Percentiles rank a stretch among this genome's conserved stretches.
These are phyloP conservation scores for Caenorhabditis sp. DNA, from an alignment of 2,888 invertebrate species.

Conservation along the genomic window DNA sequence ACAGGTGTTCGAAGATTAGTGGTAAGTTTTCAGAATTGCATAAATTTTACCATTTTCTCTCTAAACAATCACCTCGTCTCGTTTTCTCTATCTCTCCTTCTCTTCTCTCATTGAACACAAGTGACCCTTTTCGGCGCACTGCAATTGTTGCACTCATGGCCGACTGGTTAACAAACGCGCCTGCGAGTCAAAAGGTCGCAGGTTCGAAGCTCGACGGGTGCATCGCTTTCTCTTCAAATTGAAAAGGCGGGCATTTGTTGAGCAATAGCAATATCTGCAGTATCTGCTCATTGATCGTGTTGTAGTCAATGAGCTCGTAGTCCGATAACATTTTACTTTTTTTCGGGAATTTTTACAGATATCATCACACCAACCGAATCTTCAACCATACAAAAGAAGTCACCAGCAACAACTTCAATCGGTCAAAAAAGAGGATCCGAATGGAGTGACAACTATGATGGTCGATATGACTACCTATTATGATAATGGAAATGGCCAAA, in stretches of 20 bases:
- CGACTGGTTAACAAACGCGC: conserved; percentile 18
- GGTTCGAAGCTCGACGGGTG: conserved; percentile 8
- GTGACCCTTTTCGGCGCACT: not conserved
- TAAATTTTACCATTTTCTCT: no score
- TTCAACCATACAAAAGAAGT: not conserved
- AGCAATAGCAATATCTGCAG: conserved; percentile 39
- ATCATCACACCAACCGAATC: not conserved
- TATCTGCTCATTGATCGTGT: conserved; percentile 38
- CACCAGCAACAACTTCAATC: not conserved
- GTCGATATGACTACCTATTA: conserved; percentile 10
- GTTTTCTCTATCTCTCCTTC: not conserved
- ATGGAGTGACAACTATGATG: conserved; percentile 10
- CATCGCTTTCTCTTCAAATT: not conserved
- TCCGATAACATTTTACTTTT: conserved; percentile 33
- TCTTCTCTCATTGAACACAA: not conserved
- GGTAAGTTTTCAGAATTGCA: no score
- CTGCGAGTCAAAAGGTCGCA: not conserved
- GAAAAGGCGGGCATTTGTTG: conserved; percentile 22
- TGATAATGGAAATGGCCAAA: conserved; percentile 11
- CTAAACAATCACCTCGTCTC: not conserved
- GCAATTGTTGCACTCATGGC: conserved; percentile 21
- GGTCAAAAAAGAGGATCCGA: conserved; percentile 12
- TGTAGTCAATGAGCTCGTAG: conserved; percentile 39
- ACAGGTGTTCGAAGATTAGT: no score
- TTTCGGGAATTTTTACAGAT: not conserved